Evolutionary conservation across 2,888 invertebrate species (phyloP).

Genomic region (Oscheius onirici): DNA sequence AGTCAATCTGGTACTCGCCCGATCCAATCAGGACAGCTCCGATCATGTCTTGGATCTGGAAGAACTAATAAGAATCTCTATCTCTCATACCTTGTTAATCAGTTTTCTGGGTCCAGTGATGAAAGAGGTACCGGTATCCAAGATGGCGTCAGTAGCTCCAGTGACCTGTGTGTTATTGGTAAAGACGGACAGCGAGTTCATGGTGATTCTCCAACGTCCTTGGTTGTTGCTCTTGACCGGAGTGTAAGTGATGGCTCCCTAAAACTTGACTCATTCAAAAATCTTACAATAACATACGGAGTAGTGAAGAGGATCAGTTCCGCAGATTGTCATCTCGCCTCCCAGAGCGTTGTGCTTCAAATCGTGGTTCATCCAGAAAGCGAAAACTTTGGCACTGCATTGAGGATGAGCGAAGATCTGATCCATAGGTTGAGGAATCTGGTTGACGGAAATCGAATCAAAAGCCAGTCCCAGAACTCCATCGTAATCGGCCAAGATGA

Average conservation of each 20-base stretch:
- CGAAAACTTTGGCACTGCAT: slow-evolving; percentile 72
- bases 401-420: slow-evolving; percentile 71
- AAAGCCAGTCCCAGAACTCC: slow-evolving; percentile 75
- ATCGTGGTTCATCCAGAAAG: slow-evolving; percentile 71
- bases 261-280: not conserved
- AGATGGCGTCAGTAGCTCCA: slow-evolving; percentile 86
- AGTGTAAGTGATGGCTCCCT: slow-evolving; percentile 42
- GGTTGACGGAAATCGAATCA: slow-evolving; percentile 74
- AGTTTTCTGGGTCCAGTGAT: slow-evolving; percentile 83
- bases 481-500: slow-evolving; percentile 96
- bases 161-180: slow-evolving; percentile 31
- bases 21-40: slow-evolving; percentile 81
- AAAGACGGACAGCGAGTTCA: slow-evolving; percentile 33
- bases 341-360: slow-evolving; percentile 73
- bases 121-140: slow-evolving; percentile 93
- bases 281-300: slow-evolving; percentile 71
- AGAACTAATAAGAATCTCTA: too few species aligned
- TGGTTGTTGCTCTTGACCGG: slow-evolving; percentile 30
- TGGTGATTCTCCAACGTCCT: slow-evolving; percentile 43
- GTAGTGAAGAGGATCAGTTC: slow-evolving; percentile 81
- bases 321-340: slow-evolving; percentile 79
- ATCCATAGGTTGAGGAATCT: slow-evolving; percentile 73
- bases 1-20: slow-evolving; percentile 82
- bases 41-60: slow-evolving; percentile 80
- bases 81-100: not conserved